phyloP scores from a whole-genome alignment of 2,888 invertebrate species.

The Pseudoips prasinana region DNA sequence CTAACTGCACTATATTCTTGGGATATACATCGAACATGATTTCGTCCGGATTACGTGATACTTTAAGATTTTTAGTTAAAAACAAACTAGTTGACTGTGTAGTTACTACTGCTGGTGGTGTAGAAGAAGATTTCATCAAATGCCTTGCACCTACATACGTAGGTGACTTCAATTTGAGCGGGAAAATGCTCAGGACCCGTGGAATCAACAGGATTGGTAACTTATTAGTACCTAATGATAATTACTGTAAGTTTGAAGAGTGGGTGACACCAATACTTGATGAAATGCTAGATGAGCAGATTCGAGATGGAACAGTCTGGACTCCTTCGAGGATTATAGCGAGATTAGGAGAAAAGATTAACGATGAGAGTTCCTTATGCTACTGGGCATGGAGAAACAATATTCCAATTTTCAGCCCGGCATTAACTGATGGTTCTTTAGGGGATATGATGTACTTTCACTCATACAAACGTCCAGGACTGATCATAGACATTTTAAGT shows the following conservation, averaged over 20 bases:
- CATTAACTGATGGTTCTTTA: constrained; percentile 97
- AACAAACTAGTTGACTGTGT: constrained; percentile 94
- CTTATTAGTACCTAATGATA: constrained; percentile 97
- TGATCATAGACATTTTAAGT: constrained; percentile 95
- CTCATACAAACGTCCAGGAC: constrained; percentile 95
- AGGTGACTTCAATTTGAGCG: constrained; percentile 94
- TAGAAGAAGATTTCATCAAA: constrained; percentile 99
- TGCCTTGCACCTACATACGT: constrained; percentile 97
- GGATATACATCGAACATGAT: constrained; percentile 99
- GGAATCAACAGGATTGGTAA: constrained; percentile 95
- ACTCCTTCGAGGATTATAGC: constrained; percentile 86
- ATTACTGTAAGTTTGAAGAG: constrained; percentile 98
- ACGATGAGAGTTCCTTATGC: constrained; percentile 95
- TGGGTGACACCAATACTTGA: constrained; percentile 98
- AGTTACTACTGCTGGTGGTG: constrained; percentile 98
- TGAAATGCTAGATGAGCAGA: constrained; percentile 94
- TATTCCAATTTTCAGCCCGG: constrained; percentile 98
- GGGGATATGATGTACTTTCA: constrained; percentile 99
- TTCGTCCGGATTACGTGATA: constrained; percentile 96
- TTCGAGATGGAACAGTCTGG: constrained; percentile 88
- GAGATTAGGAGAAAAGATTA: constrained; percentile 94
- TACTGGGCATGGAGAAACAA: constrained; percentile 98
- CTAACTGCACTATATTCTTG: constrained; percentile 96
- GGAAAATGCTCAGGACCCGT: constrained; percentile 88
- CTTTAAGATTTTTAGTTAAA: constrained; percentile 87